Evolutionary conservation across 1,140 invertebrate genomes (phyloP).

Genomic region (Frieseomelitta varia): DNA sequence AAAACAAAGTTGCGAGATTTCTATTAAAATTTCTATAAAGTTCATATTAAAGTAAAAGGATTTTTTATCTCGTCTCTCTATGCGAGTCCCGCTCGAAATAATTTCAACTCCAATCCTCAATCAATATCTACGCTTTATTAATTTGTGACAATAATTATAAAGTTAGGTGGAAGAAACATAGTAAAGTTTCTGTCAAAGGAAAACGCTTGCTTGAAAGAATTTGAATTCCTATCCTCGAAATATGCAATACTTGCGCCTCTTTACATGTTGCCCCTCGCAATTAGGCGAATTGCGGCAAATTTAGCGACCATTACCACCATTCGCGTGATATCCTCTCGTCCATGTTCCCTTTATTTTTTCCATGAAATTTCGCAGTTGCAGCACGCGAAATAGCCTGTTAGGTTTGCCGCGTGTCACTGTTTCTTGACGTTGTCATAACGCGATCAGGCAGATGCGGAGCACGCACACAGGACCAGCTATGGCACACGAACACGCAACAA

Average conservation of each 20-base stretch:
- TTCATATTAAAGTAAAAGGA: too few relatives aligned
- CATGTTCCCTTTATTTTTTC: not conserved
- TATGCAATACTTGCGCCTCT: not conserved
- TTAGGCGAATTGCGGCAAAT: constrained; percentile 24
- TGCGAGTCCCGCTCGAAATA: too few relatives aligned
- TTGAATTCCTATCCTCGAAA: not conserved
- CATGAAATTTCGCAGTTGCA: not conserved
- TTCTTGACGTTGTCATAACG: constrained; percentile 35
- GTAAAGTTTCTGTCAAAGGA: not conserved
- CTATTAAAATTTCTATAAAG: too few relatives aligned
- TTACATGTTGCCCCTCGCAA: not conserved
- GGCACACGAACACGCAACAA: not conserved
- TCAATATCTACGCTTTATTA: not conserved
- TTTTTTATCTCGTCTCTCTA: too few relatives aligned
- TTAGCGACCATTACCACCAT: constrained; percentile 8
- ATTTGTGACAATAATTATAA: not conserved
- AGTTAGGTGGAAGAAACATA: not conserved
- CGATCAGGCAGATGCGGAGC: constrained; percentile 31
- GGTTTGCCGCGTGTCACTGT: constrained; percentile 7
- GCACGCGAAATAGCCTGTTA: not conserved
- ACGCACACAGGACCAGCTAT: constrained; percentile 1
- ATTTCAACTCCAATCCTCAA: too few relatives aligned
- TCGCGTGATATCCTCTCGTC: not conserved
- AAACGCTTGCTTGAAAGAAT: not conserved
- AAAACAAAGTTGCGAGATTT: too few relatives aligned